phyloP scores from a whole-genome alignment of 2,888 invertebrate genomes.

The Acronicta alni region DNA sequence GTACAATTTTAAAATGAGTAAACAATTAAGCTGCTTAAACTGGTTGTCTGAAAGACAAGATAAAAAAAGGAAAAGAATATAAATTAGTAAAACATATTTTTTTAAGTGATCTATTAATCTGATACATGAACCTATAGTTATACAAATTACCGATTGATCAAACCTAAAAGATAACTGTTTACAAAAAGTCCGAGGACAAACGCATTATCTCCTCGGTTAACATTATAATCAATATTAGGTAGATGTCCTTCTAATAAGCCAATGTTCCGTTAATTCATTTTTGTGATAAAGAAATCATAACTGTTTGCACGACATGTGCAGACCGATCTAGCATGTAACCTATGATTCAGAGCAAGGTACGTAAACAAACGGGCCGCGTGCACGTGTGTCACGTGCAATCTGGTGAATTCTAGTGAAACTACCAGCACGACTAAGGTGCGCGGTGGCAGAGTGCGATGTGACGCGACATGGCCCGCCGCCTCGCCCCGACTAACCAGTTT shows the following conservation, averaged over 20 bases:
- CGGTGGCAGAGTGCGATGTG: slow-evolving; percentile 55
- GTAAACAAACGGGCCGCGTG: slow-evolving; percentile 50
- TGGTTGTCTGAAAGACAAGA: no score
- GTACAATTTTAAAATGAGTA: no score
- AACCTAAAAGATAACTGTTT: no score
- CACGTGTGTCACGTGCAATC: slow-evolving; percentile 64
- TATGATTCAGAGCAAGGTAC: slow-evolving; percentile 25
- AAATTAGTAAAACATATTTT: no score
- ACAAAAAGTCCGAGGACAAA: no score
- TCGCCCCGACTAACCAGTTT: slow-evolving; percentile 76
- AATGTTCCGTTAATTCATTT: background rate
- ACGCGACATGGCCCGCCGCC: slow-evolving; percentile 58
- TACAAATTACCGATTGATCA: no score
- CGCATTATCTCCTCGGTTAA: no score
- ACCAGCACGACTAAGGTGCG: slow-evolving; percentile 53
- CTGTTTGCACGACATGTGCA: slow-evolving; percentile 5
- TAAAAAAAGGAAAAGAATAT: no score
- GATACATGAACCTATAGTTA: no score
- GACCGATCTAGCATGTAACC: slow-evolving; percentile 3
- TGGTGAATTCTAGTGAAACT: slow-evolving; percentile 69
- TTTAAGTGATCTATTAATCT: no score
- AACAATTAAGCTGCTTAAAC: no score
- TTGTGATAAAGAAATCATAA: slow-evolving; percentile 3
- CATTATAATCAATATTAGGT: no score
- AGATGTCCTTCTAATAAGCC: background rate